phyloP scores from a whole-genome alignment of 2,113 vertebrate genomes.

The Strix aluco region DNA sequence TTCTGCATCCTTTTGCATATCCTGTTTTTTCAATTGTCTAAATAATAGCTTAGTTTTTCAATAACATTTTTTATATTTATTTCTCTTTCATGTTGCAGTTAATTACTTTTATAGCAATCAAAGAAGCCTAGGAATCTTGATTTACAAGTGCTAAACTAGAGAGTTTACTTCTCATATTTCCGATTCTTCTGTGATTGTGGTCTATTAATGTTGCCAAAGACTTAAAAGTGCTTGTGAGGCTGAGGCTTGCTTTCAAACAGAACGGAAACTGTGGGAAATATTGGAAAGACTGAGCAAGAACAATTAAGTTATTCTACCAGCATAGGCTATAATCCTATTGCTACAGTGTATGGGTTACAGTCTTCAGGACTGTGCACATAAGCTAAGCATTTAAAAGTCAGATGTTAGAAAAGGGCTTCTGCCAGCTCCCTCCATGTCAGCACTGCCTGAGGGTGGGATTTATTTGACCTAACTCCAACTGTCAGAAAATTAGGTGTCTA shows the following conservation, averaged over 20 bases:
- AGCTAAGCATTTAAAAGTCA: background rate
- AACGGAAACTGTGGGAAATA: background rate
- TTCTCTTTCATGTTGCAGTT: background rate
- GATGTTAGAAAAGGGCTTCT: background rate
- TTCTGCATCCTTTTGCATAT: background rate
- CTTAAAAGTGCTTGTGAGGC: background rate
- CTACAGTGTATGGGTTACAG: background rate
- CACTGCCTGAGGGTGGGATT: background rate
- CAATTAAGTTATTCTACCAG: background rate
- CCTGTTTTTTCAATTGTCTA: background rate
- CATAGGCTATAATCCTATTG: background rate
- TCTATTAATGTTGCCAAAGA: background rate
- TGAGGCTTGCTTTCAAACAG: background rate
- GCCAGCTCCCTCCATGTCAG: background rate
- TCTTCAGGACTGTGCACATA: background rate
- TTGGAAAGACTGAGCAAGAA: background rate
- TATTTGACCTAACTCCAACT: conserved; percentile 9
- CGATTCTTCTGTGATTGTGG: background rate
- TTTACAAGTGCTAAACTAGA: background rate
- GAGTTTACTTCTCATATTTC: background rate
- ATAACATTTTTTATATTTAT: background rate
- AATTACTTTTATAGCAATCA: conserved; percentile 18
- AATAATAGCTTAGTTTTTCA: background rate
- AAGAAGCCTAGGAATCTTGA: background rate
- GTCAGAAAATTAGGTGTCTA: conserved; percentile 3